Evolutionary conservation across 2,888 invertebrate species (phyloP), one percentile per base, ranked within the genome.

Genomic region (Cryptophagus acutangulus): DNA sequence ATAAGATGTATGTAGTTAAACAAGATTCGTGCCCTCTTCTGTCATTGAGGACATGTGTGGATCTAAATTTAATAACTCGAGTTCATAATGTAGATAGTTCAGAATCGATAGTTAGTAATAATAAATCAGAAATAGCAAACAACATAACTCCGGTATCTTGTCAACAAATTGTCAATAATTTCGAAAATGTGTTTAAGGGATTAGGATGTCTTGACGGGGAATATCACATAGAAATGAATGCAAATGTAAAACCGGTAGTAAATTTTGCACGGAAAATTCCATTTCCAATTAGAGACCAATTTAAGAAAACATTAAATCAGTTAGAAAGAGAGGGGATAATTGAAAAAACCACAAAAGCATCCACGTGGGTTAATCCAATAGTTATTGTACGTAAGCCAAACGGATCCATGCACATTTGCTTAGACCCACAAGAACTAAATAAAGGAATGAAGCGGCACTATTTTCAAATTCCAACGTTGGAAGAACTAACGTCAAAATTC

Each of bases 351-450:
- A 16, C 33, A 10, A 17, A 37, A 8, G 35, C 14, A 6, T 3
- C 43, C 9, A 34, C 40, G 24, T 44, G 44, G 44, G 38, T 38
- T 8, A 44, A 50, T 31, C 9, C 44, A 17, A 12, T 47, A 1
- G 49, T 51, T 3, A 26, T 51, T 3, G 44, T 46, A 3, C 40
- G 33, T 46, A 52, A 49, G 4, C 30, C 12, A 15, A 24, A 53
- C 33, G 41, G 40, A 3, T 16, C 38, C 2, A 18, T 62, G 14
- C 43, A 58, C 34, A 40, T 62, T n/a, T 63, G 61, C 41, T 13
- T 62, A 2, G 58, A 61, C 43, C 55, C 59, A 6, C 47, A 47
- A 26, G 29, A 59, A 36, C 42, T 61, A 35, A 63, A 63, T 42
- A 43, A 46, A 33, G 45, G 35, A 24, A 49, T 63, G 4, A 39